Evolutionary conservation across 2,113 vertebrate genomes (phyloP).

Genomic region (Pedionomus torquatus): DNA sequence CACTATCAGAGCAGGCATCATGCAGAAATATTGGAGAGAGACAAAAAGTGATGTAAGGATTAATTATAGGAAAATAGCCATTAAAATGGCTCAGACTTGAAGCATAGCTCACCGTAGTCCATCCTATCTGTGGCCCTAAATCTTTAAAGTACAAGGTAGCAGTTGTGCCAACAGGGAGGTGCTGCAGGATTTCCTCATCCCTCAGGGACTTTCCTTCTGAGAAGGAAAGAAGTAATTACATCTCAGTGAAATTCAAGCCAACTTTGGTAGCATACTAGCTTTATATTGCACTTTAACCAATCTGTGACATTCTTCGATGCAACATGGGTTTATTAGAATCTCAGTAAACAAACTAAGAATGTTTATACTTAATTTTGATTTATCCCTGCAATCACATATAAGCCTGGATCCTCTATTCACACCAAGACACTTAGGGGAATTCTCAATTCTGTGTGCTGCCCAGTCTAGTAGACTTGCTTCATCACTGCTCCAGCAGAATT

Average conservation of each 20-base stretch:
- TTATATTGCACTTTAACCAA: not conserved
- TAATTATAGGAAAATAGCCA: conserved; percentile 49
- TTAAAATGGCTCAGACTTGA: conserved; percentile 7
- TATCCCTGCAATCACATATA: not conserved
- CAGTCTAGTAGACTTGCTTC: not conserved
- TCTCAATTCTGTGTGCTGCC: not conserved
- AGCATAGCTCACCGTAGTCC: conserved; percentile 83
- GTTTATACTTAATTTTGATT: not conserved
- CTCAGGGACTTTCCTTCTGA: conserved; percentile 83
- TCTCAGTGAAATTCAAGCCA: not conserved
- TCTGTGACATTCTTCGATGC: not conserved
- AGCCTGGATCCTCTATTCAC: not conserved
- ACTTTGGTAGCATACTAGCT: not conserved
- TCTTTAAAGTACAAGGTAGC: conserved; percentile 89
- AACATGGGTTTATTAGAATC: not conserved
- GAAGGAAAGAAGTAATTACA: conserved; percentile 60
- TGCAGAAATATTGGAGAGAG: conserved; percentile 22
- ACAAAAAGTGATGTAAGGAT: conserved; percentile 35
- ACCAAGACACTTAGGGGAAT: not conserved
- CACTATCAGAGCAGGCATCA: conserved; percentile 18
- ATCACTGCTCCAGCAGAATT: not conserved
- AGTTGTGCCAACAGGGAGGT: conserved; percentile 84
- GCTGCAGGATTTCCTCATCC: conserved; percentile 85
- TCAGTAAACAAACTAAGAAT: not conserved
- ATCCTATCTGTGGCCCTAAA: conserved; percentile 88